phyloP scores from a whole-genome alignment of 2,113 vertebrate genomes.

The Myanophis thanlyinensis region DNA sequence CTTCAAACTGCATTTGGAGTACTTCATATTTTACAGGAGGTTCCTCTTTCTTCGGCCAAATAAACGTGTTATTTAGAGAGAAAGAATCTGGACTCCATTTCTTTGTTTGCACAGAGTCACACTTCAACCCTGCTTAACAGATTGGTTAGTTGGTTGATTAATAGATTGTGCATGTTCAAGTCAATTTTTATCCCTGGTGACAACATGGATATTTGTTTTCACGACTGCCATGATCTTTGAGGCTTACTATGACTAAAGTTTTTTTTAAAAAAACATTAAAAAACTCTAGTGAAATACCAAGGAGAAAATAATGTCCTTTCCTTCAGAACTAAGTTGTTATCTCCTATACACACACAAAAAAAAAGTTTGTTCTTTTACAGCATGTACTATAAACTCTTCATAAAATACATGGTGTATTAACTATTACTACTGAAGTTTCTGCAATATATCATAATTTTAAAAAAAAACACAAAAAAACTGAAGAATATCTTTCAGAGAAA shows the following conservation, averaged over 20 bases:
- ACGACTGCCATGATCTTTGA: background rate
- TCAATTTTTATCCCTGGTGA: background rate
- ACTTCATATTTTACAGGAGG: too few relatives aligned
- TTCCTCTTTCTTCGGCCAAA: too few relatives aligned
- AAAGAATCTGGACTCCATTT: too few relatives aligned
- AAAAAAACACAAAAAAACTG: too few relatives aligned
- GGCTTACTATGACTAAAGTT: background rate
- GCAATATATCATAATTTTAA: background rate
- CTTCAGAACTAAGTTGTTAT: background rate
- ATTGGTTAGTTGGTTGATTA: too few relatives aligned
- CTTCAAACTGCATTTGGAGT: too few relatives aligned
- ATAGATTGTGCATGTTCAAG: background rate
- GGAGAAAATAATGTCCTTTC: background rate
- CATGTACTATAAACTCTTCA: background rate
- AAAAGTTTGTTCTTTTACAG: background rate
- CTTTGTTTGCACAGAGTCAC: too few relatives aligned
- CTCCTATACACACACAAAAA: background rate
- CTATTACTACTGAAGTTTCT: background rate
- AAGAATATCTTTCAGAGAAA: background rate
- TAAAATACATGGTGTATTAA: background rate
- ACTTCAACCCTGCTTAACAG: too few relatives aligned
- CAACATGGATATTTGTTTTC: background rate
- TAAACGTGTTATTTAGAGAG: too few relatives aligned
- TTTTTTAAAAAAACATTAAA: background rate
- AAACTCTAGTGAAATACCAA: background rate